Percentiles rank a stretch among this genome's conserved stretches.
Evolutionary conservation across 2,797 vertebrate genomes (phyloP).

Genomic region (Acestrorhynchus altus): DNA sequence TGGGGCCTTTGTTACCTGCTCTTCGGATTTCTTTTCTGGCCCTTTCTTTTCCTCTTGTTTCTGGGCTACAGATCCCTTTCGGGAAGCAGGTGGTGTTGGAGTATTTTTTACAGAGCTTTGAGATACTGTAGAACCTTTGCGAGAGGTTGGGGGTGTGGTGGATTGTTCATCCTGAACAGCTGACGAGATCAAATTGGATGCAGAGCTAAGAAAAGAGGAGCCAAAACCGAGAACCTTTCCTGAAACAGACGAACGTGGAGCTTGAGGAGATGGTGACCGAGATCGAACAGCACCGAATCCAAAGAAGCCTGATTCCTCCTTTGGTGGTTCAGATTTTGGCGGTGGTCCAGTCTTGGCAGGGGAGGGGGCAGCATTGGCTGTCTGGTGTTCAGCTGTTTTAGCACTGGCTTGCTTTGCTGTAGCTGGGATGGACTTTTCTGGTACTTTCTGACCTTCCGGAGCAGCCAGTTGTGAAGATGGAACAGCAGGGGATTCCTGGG

Average conservation of each 20-base stretch:
- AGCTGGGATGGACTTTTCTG: not conserved
- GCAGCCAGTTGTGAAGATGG: slow-evolving; percentile 6
- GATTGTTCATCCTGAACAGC: slow-evolving; percentile 79
- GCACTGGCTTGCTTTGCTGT: not conserved
- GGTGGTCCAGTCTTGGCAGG: slow-evolving; percentile 71
- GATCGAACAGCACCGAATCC: slow-evolving; percentile 72
- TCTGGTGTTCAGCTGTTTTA: not conserved
- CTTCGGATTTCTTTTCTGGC: no score
- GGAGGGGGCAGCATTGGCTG: slow-evolving; percentile 7
- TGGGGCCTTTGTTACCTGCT: slow-evolving; percentile 64
- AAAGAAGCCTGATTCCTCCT: slow-evolving; percentile 75
- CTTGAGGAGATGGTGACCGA: slow-evolving; percentile 79
- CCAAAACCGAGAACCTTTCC: slow-evolving; percentile 96
- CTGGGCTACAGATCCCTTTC: slow-evolving; percentile 67
- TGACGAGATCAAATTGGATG: slow-evolving; percentile 91
- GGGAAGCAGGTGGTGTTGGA: slow-evolving; percentile 73
- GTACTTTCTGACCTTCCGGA: slow-evolving; percentile 12
- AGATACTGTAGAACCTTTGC: slow-evolving; percentile 72
- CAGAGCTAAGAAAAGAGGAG: slow-evolving; percentile 93
- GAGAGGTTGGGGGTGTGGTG: slow-evolving; percentile 72
- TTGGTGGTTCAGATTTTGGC: slow-evolving; percentile 73
- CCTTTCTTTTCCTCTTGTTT: slow-evolving; percentile 35
- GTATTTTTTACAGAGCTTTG: slow-evolving; percentile 70
- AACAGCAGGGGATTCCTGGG: slow-evolving; percentile 6
- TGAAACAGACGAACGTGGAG: slow-evolving; percentile 79